A percentile compares a stretch with the other conserved stretches of the same genome.
phyloP scores from a whole-genome alignment of 2,797 vertebrate species.

The Trachurus trachurus region DNA sequence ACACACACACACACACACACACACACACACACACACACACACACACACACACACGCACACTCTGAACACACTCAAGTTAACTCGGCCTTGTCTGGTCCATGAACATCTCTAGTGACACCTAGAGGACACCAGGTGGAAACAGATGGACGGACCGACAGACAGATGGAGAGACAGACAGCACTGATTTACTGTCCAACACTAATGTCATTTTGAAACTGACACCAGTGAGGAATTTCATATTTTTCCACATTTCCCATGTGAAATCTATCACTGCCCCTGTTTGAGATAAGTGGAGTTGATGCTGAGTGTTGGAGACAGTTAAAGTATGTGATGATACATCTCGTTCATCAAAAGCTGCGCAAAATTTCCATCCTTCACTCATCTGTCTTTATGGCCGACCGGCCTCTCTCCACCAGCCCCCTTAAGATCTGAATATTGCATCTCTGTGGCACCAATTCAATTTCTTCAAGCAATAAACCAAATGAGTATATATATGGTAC shows the following conservation, averaged over 20 bases:
- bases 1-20: slow-evolving; percentile 3
- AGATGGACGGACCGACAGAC: slow-evolving; percentile 43
- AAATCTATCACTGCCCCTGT: slow-evolving; percentile 50
- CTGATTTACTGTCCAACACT: slow-evolving; percentile 52
- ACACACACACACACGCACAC: slow-evolving; percentile 19
- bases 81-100: slow-evolving; percentile 51
- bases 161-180: slow-evolving; percentile 31
- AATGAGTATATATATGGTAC: slow-evolving; percentile 76
- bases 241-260: slow-evolving; percentile 72
- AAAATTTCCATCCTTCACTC: slow-evolving; percentile 64
- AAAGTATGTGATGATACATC: slow-evolving; percentile 74
- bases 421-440: slow-evolving; percentile 81
- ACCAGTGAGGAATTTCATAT: slow-evolving; percentile 60
- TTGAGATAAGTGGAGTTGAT: slow-evolving; percentile 72
- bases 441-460: slow-evolving; percentile 78
- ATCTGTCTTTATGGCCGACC: slow-evolving; percentile 64
- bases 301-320: slow-evolving; percentile 66
- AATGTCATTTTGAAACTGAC: slow-evolving; percentile 60
- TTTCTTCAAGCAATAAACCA: slow-evolving; percentile 79
- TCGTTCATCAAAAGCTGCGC: slow-evolving; percentile 74
- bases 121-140: slow-evolving; percentile 71
- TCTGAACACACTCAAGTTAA: slow-evolving; percentile 47
- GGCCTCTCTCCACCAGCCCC: slow-evolving; percentile 62
- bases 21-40: slow-evolving; percentile 2
- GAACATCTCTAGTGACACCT: slow-evolving; percentile 87